phyloP scores from a whole-genome alignment of 2,113 vertebrate genomes.

The Enhydra lutris region DNA sequence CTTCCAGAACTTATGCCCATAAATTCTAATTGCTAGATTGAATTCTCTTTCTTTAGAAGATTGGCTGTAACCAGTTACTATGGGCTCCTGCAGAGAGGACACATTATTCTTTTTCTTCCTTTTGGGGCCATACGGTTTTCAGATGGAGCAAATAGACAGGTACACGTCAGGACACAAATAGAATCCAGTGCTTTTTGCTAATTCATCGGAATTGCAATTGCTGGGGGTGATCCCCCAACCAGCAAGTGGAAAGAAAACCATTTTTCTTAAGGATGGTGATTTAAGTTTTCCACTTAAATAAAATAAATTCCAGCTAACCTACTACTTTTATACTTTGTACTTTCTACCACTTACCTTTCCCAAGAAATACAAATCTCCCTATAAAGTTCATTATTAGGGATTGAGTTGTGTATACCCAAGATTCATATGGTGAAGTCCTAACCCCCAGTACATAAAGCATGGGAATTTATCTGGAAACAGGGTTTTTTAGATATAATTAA shows the following conservation, averaged over 20 bases:
- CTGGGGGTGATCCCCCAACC: neutral
- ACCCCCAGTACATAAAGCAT: neutral
- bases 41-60: slow-evolving; percentile 39
- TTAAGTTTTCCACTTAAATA: neutral
- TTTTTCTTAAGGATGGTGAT: neutral
- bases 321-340: neutral
- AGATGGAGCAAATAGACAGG: neutral
- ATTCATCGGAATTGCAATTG: neutral
- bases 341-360: neutral
- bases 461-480: neutral
- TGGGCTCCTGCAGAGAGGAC: neutral
- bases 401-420: neutral
- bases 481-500: neutral
- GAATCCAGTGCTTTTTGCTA: neutral
- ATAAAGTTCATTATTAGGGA: neutral
- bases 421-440: neutral
- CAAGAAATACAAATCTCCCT: neutral
- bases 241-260: neutral
- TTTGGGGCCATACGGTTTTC: neutral
- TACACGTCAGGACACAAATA: neutral
- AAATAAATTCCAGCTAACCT: neutral
- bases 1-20: slow-evolving; percentile 49
- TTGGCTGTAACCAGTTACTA: slow-evolving; percentile 9
- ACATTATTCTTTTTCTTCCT: neutral
- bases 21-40: slow-evolving; percentile 60